phyloP scores from a whole-genome alignment of 2,797 vertebrate species.

The Acanthis flammea region DNA sequence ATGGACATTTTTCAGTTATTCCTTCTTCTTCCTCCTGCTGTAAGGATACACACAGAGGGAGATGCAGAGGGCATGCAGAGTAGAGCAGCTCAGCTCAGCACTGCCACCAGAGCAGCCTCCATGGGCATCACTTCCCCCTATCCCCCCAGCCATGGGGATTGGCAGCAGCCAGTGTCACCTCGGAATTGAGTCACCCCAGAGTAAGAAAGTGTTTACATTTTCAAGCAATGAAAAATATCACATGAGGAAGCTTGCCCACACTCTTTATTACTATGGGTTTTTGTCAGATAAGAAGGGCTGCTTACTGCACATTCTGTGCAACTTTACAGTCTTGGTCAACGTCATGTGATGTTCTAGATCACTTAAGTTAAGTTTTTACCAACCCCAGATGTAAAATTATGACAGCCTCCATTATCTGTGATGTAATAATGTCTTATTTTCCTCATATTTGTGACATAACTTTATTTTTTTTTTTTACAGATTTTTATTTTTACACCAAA shows the following conservation, averaged over 20 bases:
- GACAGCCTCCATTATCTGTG: background rate
- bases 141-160: rapidly evolving
- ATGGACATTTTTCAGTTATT: background rate
- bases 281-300: background rate
- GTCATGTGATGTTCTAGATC: background rate
- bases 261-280: background rate
- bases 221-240: background rate
- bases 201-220: background rate
- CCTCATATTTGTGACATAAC: background rate
- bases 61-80: background rate
- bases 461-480: background rate
- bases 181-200: rapidly evolving
- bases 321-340: background rate
- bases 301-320: background rate
- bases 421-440: background rate
- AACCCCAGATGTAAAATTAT: background rate
- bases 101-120: background rate
- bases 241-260: background rate
- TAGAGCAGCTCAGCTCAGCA: background rate
- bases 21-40: background rate
- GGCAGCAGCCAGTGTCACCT: background rate
- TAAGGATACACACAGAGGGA: background rate
- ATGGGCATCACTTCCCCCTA: background rate
- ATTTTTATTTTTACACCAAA: background rate
- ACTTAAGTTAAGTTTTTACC: background rate